Percentiles rank a stretch among this genome's conserved stretches.
Evolutionary conservation across 2,797 vertebrate species (phyloP).

Genomic region (Notolabrus celidotus): DNA sequence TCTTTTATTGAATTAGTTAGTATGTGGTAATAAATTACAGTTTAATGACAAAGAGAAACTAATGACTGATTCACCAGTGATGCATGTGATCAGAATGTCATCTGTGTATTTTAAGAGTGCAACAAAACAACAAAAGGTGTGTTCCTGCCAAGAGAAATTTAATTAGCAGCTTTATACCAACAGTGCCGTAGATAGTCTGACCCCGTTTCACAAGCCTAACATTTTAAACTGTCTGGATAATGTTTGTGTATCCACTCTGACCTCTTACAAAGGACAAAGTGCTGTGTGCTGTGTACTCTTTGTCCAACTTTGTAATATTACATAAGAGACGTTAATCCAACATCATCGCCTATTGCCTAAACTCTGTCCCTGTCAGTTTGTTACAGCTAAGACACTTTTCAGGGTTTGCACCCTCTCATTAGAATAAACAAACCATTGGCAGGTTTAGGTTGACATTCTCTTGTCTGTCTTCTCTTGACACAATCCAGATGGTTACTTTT

Average conservation of each 20-base stretch:
- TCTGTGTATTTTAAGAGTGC: background rate
- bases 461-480: slow-evolving; percentile 35
- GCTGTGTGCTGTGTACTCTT: background rate
- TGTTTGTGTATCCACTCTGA: slow-evolving; percentile 5
- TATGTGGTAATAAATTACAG: too few species aligned
- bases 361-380: slow-evolving; percentile 27
- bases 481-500: slow-evolving; percentile 45
- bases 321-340: slow-evolving; percentile 7
- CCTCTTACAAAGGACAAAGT: background rate
- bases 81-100: background rate
- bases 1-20: background rate
- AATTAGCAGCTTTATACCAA: background rate
- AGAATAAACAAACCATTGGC: slow-evolving; percentile 36
- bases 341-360: slow-evolving; percentile 6
- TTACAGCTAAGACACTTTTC: slow-evolving; percentile 23
- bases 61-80: slow-evolving; percentile 12
- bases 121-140: slow-evolving; percentile 16
- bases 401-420: slow-evolving; percentile 26
- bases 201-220: background rate
- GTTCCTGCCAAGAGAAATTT: background rate
- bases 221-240: background rate
- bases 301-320: background rate
- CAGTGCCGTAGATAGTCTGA: background rate
- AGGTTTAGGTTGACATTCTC: slow-evolving; percentile 22
- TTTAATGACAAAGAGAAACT: background rate